phyloP scores from a whole-genome alignment of 2,797 vertebrate species.

The Erethizon dorsatum region DNA sequence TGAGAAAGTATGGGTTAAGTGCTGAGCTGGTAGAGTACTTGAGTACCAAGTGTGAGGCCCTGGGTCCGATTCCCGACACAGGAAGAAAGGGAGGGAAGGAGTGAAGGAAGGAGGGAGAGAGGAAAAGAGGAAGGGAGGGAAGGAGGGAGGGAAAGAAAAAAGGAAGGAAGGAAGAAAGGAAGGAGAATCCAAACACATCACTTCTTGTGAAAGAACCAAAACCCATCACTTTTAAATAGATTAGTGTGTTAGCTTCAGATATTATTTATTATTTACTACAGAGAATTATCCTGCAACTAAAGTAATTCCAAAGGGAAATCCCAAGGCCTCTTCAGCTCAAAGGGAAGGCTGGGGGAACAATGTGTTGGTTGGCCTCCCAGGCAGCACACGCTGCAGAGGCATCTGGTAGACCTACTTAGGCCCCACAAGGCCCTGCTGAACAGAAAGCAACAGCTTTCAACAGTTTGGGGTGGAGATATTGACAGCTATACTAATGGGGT shows the following conservation, averaged over 20 bases:
- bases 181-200: not conserved
- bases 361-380: not conserved
- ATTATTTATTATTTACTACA: conserved; percentile 14
- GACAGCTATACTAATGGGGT: not conserved
- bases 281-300: conserved; percentile 43
- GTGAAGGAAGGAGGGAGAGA: not conserved
- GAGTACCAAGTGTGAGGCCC: not conserved
- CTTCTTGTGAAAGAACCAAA: conserved; percentile 26
- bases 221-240: conserved; percentile 26
- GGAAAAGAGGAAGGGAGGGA: not conserved
- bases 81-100: not conserved
- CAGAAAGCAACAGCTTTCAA: not conserved
- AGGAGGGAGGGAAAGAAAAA: not conserved
- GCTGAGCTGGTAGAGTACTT: not conserved
- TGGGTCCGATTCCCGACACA: not conserved
- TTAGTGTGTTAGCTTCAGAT: conserved; percentile 45
- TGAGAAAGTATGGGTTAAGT: not conserved
- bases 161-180: not conserved
- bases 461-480: too few species aligned
- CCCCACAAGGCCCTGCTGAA: not conserved
- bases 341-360: conserved; percentile 9
- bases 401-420: not conserved
- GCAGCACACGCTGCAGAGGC: not conserved
- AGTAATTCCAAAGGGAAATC: conserved; percentile 57
- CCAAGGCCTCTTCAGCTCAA: conserved; percentile 25